A percentile compares a stretch with the other conserved stretches of the same genome.
phyloP scores from a whole-genome alignment of 64 coral and sea anemone species.

The Porites lutea region DNA sequence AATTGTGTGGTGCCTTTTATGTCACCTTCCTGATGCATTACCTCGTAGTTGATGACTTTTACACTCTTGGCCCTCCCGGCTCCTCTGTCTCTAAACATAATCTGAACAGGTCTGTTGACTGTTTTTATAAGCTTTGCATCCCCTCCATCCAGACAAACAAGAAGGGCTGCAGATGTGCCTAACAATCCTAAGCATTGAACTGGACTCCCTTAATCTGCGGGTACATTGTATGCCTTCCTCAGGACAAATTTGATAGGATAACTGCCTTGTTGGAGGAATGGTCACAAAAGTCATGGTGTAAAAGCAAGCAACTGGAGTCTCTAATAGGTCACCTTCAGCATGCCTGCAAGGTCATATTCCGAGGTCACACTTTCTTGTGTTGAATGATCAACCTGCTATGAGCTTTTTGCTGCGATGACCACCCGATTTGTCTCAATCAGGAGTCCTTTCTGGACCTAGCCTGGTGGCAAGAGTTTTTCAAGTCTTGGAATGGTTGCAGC shows the following conservation, averaged over 20 bases:
- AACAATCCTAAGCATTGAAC: no score
- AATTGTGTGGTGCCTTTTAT: constrained; percentile 8
- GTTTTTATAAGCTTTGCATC: constrained; percentile 3
- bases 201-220: no score
- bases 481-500: constrained; percentile 27
- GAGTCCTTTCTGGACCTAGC: constrained; percentile 17
- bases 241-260: no score
- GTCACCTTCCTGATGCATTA: constrained; percentile 31
- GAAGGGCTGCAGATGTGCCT: constrained; percentile 10
- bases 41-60: constrained; percentile 20
- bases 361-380: constrained; percentile 13
- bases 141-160: constrained; percentile 47
- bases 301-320: no score
- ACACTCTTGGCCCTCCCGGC: background rate
- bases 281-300: constrained; percentile 26
- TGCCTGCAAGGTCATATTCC: constrained; percentile 27
- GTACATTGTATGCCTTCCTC: no score
- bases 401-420: constrained; percentile 32
- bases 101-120: background rate
- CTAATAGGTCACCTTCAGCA: constrained; percentile 47
- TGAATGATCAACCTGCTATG: constrained; percentile 20
- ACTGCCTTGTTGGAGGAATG: background rate
- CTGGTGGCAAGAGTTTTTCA: constrained; percentile 35
- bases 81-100: background rate
- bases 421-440: constrained; percentile 41